Conservation (phyloP, 2,888 invertebrate species). For the Lampropteryx suffumata region DNA sequence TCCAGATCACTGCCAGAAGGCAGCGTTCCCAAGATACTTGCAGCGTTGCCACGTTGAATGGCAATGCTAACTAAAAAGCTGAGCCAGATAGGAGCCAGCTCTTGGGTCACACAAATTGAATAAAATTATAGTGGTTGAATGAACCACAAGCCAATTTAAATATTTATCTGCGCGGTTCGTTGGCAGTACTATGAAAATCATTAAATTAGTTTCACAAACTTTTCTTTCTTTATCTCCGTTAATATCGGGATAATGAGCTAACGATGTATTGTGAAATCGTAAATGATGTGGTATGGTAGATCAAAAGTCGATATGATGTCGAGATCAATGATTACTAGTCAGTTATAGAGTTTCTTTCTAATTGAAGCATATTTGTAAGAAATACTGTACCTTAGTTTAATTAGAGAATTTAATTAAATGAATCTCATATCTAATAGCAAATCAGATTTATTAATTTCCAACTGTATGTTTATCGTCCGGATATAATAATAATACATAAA, state of each 20-base stretch:
- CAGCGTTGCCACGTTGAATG: no score
- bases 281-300: constrained; percentile 12
- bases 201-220: constrained; percentile 9
- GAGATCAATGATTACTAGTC: constrained; percentile 14
- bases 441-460: no score
- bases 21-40: no score
- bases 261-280: constrained; percentile 24
- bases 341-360: constrained; percentile 14
- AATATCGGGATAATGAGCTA: constrained; percentile 12
- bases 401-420: no score
- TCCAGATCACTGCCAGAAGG: no score
- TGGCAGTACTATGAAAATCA: not conserved
- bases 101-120: constrained; percentile 12
- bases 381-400: no score
- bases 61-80: no score
- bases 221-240: constrained; percentile 7
- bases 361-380: constrained; percentile 9
- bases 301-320: constrained; percentile 10
- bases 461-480: no score
- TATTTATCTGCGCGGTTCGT: constrained; percentile 5
- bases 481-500: no score
- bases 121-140: constrained; percentile 6
- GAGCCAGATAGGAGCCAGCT: no score
- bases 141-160: constrained; percentile 11
- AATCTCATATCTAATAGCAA: no score